Conservation (phyloP, 2,888 invertebrate genomes). For the Carabus problematicus region DNA sequence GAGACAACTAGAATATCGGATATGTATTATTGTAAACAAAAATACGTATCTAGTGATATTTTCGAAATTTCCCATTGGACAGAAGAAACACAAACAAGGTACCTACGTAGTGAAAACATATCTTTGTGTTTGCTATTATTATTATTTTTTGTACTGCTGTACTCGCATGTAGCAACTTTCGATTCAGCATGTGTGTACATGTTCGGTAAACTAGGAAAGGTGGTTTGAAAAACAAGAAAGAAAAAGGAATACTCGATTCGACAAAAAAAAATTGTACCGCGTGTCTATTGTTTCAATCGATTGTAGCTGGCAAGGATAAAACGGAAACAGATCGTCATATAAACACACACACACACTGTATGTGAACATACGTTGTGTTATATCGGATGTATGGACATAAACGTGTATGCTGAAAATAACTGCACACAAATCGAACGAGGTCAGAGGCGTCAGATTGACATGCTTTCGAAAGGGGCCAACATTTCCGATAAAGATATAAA, state of each 20-base stretch:
- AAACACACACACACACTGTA: background rate
- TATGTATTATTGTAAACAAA: too few relatives aligned
- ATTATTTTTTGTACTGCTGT: background rate
- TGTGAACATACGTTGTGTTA: background rate
- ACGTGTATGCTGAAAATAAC: background rate
- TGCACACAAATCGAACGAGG: background rate
- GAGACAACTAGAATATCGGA: too few relatives aligned
- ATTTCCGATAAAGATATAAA: too few relatives aligned
- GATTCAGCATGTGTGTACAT: background rate
- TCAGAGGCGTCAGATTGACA: background rate
- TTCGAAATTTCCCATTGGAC: too few relatives aligned
- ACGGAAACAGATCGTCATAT: constrained; percentile 1
- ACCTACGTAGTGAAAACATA: background rate
- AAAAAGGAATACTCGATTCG: constrained; percentile 19
- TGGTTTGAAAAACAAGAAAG: constrained; percentile 20
- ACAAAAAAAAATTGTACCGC: constrained; percentile 23
- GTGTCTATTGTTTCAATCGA: constrained; percentile 36
- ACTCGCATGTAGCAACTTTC: background rate
- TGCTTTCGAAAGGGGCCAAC: background rate
- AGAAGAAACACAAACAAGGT: too few relatives aligned
- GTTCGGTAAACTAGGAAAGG: constrained; percentile 18
- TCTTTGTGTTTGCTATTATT: background rate
- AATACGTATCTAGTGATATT: too few relatives aligned
- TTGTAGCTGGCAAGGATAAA: constrained; percentile 7
- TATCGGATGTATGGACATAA: background rate